Evolutionary conservation across 2,797 vertebrate genomes (phyloP).

Genomic region (Picus viridis): DNA sequence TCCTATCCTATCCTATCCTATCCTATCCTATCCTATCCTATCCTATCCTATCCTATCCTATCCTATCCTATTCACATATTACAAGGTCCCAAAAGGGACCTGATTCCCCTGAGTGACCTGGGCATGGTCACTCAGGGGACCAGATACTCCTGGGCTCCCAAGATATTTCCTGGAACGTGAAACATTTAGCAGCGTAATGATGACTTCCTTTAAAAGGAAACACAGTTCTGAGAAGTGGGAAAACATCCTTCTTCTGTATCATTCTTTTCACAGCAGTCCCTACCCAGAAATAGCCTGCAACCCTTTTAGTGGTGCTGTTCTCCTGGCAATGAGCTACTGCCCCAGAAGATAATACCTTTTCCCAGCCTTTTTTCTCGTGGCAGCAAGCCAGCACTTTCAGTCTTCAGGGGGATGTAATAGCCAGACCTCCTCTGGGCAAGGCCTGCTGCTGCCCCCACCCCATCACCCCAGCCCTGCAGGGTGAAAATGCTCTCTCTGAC

Average conservation of each 20-base stretch:
- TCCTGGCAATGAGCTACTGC: neutral
- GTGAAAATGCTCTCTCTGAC: neutral
- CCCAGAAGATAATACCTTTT: neutral
- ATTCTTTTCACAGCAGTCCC: neutral
- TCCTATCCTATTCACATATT: too few relatives aligned
- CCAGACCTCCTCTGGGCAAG: neutral
- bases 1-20: too few relatives aligned
- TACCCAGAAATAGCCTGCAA: fast-evolving
- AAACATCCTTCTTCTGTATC: neutral
- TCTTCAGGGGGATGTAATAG: neutral
- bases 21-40: too few relatives aligned
- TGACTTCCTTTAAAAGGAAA: neutral
- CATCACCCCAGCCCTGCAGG: neutral
- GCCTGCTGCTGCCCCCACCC: neutral
- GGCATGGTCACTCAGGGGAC: too few relatives aligned
- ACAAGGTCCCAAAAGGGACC: neutral
- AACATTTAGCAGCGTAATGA: neutral
- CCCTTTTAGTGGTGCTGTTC: neutral
- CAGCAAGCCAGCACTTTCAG: neutral
- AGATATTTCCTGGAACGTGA: neutral
- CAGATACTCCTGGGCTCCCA: neutral
- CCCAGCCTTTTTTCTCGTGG: neutral
- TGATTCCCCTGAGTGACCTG: neutral
- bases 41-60: too few relatives aligned
- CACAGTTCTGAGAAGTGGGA: neutral